Evolutionary conservation across 1,140 invertebrate species (phyloP).

Genomic region (roundworm (Caenorhabditis elegans)): DNA sequence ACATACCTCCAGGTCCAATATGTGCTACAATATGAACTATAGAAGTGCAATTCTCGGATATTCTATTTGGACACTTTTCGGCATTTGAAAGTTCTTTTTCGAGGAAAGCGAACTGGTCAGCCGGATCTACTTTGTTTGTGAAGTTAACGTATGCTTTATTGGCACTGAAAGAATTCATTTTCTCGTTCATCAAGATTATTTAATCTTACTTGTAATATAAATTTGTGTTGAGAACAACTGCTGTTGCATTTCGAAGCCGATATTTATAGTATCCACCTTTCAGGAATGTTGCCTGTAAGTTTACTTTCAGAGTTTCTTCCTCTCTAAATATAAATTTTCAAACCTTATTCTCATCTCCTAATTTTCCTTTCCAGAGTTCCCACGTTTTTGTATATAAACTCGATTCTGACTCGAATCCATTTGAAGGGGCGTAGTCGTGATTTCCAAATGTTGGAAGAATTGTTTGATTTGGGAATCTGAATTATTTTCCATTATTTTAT

Average conservation of each 20-base stretch:
- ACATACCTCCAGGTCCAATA: slow-evolving; percentile 59
- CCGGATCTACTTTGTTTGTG: slow-evolving; percentile 52
- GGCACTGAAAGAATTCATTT: background rate
- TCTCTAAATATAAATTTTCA: background rate
- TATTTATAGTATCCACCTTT: slow-evolving; percentile 58
- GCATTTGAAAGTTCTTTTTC: slow-evolving; percentile 51
- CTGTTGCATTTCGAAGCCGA: slow-evolving; percentile 37
- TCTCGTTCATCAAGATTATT: background rate
- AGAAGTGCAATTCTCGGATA: background rate
- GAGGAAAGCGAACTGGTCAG: slow-evolving; percentile 60
- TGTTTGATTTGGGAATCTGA: slow-evolving; percentile 12
- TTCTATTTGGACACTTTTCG: slow-evolving; percentile 7
- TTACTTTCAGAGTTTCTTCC: background rate
- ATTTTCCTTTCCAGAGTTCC: slow-evolving; percentile 57
- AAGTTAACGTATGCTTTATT: slow-evolving; percentile 52
- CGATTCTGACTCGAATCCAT: slow-evolving; percentile 51
- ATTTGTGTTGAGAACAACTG: slow-evolving; percentile 62
- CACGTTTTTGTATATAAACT: slow-evolving; percentile 53
- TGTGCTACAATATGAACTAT: slow-evolving; percentile 58
- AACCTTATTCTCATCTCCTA: slow-evolving; percentile 45
- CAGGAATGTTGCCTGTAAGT: slow-evolving; percentile 55
- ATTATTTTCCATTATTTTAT: background rate
- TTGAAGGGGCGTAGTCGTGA: slow-evolving; percentile 58
- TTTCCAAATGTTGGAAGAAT: slow-evolving; percentile 61
- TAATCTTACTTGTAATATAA: slow-evolving; percentile 54